Conservation (phyloP, 2,888 invertebrate species). For the Trissoscelio sp. region DNA sequence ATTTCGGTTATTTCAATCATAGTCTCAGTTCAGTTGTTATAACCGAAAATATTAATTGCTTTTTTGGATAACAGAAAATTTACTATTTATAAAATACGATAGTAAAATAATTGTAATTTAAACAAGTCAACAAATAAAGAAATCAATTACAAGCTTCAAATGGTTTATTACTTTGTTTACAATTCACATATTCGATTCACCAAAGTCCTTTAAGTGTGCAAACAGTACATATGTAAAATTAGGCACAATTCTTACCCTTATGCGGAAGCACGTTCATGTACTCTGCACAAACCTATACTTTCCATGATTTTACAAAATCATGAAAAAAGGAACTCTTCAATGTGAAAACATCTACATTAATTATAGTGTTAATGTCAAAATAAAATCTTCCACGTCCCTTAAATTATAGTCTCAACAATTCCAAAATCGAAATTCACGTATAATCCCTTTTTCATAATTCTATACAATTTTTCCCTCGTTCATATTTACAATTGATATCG, state of each 20-base stretch:
- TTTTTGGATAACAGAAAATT: too few relatives aligned
- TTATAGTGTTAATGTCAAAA: neutral
- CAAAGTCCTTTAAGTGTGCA: constrained; percentile 27
- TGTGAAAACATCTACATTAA: neutral
- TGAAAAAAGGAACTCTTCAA: constrained; percentile 30
- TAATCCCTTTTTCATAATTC: constrained; percentile 29
- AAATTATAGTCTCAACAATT: neutral
- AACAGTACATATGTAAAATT: constrained; percentile 56
- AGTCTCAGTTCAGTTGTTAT: too few relatives aligned
- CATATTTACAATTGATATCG: constrained; percentile 22
- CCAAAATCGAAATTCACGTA: neutral
- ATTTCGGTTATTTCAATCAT: too few relatives aligned
- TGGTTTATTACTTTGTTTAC: constrained; percentile 31
- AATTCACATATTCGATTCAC: constrained; percentile 28
- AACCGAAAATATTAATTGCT: too few relatives aligned
- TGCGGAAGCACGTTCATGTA: constrained; percentile 58
- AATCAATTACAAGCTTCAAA: constrained; percentile 41
- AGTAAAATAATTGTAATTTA: neutral
- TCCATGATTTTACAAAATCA: constrained; percentile 21
- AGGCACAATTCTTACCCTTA: constrained; percentile 61
- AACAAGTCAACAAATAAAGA: constrained; percentile 23
- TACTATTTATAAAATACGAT: neutral
- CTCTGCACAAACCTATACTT: constrained; percentile 31
- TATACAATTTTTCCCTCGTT: constrained; percentile 17
- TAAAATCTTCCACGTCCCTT: too few relatives aligned